These are phyloP conservation scores for Neomonachus schauinslandi DNA, from an alignment of 2,113 vertebrate species.

Conservation along the genomic window DNA sequence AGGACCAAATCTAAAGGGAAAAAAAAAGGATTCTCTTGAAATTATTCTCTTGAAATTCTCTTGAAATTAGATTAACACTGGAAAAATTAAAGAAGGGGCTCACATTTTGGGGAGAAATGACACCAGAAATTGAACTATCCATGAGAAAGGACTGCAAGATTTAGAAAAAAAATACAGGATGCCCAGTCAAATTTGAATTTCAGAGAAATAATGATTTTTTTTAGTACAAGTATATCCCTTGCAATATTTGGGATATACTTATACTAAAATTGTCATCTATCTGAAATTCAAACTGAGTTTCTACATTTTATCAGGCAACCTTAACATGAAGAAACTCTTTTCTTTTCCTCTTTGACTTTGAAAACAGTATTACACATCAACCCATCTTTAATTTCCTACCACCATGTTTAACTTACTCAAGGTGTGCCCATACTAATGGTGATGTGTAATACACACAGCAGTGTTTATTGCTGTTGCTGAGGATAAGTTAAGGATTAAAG, in stretches of 20 bases:
- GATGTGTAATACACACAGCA: background rate
- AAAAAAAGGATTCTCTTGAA: background rate
- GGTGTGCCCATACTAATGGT: background rate
- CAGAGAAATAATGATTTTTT: background rate
- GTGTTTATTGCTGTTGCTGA: background rate
- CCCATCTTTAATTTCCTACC: background rate
- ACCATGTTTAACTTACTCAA: background rate
- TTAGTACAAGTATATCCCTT: background rate
- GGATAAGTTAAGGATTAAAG: background rate
- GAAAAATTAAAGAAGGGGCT: background rate
- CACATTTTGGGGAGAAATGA: background rate
- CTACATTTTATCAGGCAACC: background rate
- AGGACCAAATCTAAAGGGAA: background rate
- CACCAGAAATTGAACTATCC: background rate
- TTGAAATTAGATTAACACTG: background rate
- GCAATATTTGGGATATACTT: background rate
- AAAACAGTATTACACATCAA: background rate
- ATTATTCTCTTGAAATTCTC: background rate
- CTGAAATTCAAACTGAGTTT: background rate
- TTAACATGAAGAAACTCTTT: background rate
- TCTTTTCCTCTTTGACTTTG: background rate
- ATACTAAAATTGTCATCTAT: background rate
- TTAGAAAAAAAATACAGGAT: background rate
- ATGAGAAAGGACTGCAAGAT: background rate
- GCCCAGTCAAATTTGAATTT: background rate